A percentile compares a stretch with the other conserved stretches of the same genome.
phyloP scores from a whole-genome alignment of 2,113 vertebrate species.

The Kryptolebias marmoratus region DNA sequence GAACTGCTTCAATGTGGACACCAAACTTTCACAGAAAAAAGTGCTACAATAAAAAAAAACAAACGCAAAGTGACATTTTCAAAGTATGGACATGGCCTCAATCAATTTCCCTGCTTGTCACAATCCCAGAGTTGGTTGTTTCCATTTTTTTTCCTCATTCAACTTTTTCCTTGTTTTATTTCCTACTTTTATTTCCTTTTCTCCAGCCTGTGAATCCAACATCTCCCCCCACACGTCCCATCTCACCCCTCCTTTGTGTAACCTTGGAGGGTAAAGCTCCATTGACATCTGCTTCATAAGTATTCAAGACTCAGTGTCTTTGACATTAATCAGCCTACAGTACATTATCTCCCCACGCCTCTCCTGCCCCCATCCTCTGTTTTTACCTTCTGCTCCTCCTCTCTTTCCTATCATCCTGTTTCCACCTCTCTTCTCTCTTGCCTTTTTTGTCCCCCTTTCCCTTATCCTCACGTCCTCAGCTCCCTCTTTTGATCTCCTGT shows the following conservation, averaged over 20 bases:
- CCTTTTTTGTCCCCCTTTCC: constrained; percentile 22
- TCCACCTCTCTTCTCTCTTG: constrained; percentile 43
- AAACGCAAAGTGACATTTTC: constrained; percentile 14
- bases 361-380: constrained; percentile 29
- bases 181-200: constrained; percentile 43
- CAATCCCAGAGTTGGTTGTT: constrained; percentile 27
- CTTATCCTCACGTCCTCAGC: neutral
- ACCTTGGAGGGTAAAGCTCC: constrained; percentile 77
- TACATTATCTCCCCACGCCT: constrained; percentile 76
- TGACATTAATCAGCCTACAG: constrained; percentile 80
- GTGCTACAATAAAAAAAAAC: too few relatives aligned
- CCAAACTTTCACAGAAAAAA: constrained; percentile 16
- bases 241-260: constrained; percentile 62
- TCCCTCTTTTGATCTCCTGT: constrained; percentile 23
- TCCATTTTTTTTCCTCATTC: constrained; percentile 33
- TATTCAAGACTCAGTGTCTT: constrained; percentile 76
- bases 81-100: constrained; percentile 43
- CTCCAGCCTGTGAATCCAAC: constrained; percentile 21
- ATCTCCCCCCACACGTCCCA: constrained; percentile 18
- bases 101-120: constrained; percentile 33
- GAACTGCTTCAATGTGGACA: neutral
- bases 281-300: constrained; percentile 80
- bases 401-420: constrained; percentile 67
- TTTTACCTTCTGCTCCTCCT: constrained; percentile 59
- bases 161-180: constrained; percentile 38